Evolutionary conservation across 2,797 vertebrate species (phyloP), one percentile per base, ranked within the genome.

Genomic region (Clarias platycephalus): DNA sequence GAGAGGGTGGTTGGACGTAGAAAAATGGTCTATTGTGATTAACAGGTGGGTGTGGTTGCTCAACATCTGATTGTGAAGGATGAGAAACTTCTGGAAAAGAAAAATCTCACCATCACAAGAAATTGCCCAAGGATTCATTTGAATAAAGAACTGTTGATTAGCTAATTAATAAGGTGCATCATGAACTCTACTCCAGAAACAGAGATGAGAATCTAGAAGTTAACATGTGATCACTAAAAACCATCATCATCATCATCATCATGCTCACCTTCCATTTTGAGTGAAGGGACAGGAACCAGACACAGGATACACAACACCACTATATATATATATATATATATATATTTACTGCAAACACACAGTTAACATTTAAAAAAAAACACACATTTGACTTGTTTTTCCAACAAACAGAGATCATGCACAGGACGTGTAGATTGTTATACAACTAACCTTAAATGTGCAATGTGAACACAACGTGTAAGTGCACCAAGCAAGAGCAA

Each of bases 1-100:
- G 90, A 88, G 89, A 88, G 26, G 91, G 89, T 86, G 90, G 91
- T 70, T 91, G 92, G 87, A 92, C 90, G 85, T 89, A 92, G 89
- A 91, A 92, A 90, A 91, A 92, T 6, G 92, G 91, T 87, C 91
- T 89, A 15, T 86, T 90, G 92, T 91, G 91, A 85, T 90, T 89
- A 74, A 86, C 84, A 58, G 87, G 74, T 80, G 88, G 85, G 83
- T 90, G 89, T 75, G 85, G 84, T 82, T 90, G 90, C 79, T 89
- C 91, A 86, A 80, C 88, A 88, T 90, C 91, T 63, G 86, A 83
- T 68, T 91, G 91, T 87, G 88, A 86, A 80, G 87, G 81, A 86
- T 88, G 91, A 66, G 87, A 89, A 82, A 89, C 71, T 44, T 90
- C 88, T 91, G 40, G 31, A 78, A 62, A n/a, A 77, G 20, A 75